A percentile compares a stretch with the other conserved stretches of the same genome.
Evolutionary conservation across 2,888 invertebrate species (phyloP).

Genomic region (Drosophila pseudotalamancana): DNA sequence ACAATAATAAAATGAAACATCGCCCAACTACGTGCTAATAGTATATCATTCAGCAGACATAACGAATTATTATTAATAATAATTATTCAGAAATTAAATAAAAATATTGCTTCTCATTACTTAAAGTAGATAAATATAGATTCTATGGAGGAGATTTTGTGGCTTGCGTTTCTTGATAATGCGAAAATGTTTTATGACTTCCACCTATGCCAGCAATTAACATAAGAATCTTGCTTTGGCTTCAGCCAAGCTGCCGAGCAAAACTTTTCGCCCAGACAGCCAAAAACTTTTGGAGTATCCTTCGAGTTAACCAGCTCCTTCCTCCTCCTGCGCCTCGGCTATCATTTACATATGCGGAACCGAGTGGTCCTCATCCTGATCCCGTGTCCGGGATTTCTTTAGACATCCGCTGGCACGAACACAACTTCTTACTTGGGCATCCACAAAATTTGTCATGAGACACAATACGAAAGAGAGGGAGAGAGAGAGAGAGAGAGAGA

Average conservation of each 20-base stretch:
- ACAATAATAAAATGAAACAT: background rate
- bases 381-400: conserved; percentile 6
- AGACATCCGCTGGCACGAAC: conserved; percentile 44
- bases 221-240: conserved; percentile 63
- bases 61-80: background rate
- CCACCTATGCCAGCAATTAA: conserved; percentile 76
- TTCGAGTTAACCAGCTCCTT: conserved; percentile 1
- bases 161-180: conserved; percentile 62
- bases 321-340: conserved; percentile 5
- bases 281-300: conserved; percentile 51
- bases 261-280: conserved; percentile 56
- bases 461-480: conserved; percentile 34
- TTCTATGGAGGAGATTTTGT: background rate
- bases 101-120: background rate
- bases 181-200: conserved; percentile 73
- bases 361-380: background rate
- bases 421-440: conserved; percentile 54
- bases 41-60: background rate
- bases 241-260: conserved; percentile 25
- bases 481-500: too few species aligned
- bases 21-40: background rate
- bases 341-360: conserved; percentile 56
- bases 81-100: background rate
- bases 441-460: conserved; percentile 71
- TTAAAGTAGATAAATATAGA: too few species aligned